Base-by-base conservation (phyloP, 1,140 invertebrate species). In the Mactra quadrangularis region DNA sequence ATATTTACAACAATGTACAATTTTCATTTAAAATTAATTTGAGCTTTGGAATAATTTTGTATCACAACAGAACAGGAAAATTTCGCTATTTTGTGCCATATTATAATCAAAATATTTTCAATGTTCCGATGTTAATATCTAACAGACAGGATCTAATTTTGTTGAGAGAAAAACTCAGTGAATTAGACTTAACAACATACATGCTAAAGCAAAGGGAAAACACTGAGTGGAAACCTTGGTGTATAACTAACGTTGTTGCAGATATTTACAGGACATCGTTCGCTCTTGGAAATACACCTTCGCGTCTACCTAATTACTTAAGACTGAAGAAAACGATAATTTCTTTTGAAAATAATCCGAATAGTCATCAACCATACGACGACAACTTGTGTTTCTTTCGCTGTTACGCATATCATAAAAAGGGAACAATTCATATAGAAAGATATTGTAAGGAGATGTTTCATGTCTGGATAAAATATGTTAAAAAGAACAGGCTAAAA, bases 351-450 rank as follows among this genome's bases (percentile, higher is more conserved):
- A 13, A 76, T 9, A 60, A 76, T 27, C 45, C 15, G n/a, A 25
- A 47, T 6, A 55, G 17, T n/a, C 29, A 38, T 9, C n/a, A 41
- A 31, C 55, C 45, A 11, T 79, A 68, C 52, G 35, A 53, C 27
- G 76, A 79, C 47, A 53, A 68, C 29, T 29, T 79, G 22, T 76
- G 74, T 25, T 27, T 41, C 33, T 74, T 74, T 33, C 50, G 71
- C 35, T 74, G 71, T 27, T 27, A 55, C 19, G 71, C 71, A 9
- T 22, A 35, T 4, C 55, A 77, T 25, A 29, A 41, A 4, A 57
- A 33, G 3, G 27, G 27, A 17, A n/a, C 22, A n/a, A 52, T 60
- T n/a, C n/a, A 47, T 15, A 22, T n/a, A 25, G 22, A 29, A 68
- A 15, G 62, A 79, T 13, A 38, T 31, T 4, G 17, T 33, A 17